Evolutionary conservation across 1,140 invertebrate genomes (phyloP), one percentile per base, ranked within the genome.

Genomic region (Drosophila seguyi): DNA sequence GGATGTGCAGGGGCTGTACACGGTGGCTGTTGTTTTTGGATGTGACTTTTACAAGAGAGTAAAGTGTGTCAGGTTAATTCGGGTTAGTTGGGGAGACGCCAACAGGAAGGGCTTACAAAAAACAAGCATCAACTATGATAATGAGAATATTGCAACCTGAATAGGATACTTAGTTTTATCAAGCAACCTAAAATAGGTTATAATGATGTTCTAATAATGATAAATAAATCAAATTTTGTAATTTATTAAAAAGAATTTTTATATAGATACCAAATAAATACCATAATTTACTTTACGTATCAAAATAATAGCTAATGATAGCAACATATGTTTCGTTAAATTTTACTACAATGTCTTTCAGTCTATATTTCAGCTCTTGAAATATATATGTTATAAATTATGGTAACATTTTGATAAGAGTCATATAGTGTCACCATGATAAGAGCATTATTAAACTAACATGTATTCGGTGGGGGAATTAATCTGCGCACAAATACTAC

Each of bases 11-110:
- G 27, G 31, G 20, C 11, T 8, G 8, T 16, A 34, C 36, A 18
- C 34, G 45, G 13, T 41, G 25, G 1, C 20, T 13, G 22, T 55
- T 44, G 16, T 27, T 42, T 65, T 25, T 31, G 4, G 31, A 7
- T 16, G 42, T n/a, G 63, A 47, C 67, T 71, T 66, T 68, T 56
- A 22, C 52, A 36, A 13, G 22, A 47, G 62, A 16, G 20, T 1
- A 57, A 72, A 58, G 52, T 72, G 44, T 72, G 68, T 71, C 65
- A 58, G 11, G 65, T 58, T 36, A 39, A 41, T 72, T 58, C 27
- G 65, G 68, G 66, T 72, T 48, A 71, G 42, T 39, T 56, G 31
- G 16, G 16, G 20, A 7, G 36, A 20, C 27, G 50, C 34, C 31
- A 68, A 45, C 18, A 55, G 67, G 50, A 22, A 59, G 20, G 36